phyloP scores from a whole-genome alignment of 1,140 invertebrate species.

The Lepidurus packardi region DNA sequence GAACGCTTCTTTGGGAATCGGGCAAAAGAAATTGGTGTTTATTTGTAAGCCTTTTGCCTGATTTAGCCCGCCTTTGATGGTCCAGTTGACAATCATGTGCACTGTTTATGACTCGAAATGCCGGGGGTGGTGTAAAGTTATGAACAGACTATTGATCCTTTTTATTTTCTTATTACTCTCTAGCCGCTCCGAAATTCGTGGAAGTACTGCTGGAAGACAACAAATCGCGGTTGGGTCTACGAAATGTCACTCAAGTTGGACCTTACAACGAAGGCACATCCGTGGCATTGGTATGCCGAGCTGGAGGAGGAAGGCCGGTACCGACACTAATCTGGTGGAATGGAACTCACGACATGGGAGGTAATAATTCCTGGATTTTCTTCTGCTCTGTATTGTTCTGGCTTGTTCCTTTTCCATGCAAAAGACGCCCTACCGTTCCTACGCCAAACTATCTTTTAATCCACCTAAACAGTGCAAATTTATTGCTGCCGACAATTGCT shows the following conservation, averaged over 20 bases:
- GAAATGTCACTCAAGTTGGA: conserved; percentile 56
- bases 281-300: conserved; percentile 62
- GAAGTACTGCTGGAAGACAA: conserved; percentile 52
- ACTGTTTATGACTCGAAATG: neutral
- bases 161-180: conserved; percentile 43
- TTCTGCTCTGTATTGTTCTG: conserved; percentile 3
- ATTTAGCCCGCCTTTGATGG: neutral
- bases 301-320: conserved; percentile 66
- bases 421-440: neutral
- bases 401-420: neutral
- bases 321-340: conserved; percentile 70
- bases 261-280: conserved; percentile 62
- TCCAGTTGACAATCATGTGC: neutral
- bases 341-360: conserved; percentile 56
- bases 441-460: neutral
- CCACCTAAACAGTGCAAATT: neutral
- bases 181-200: conserved; percentile 65
- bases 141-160: neutral
- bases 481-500: neutral
- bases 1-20: neutral
- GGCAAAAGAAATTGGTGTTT: neutral
- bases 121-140: neutral
- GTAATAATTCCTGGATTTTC: conserved; percentile 49
- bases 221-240: conserved; percentile 46
- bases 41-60: neutral